Percentiles rank a stretch among this genome's conserved stretches.
phyloP scores from a whole-genome alignment of 2,797 vertebrate genomes.

The Cetoscarus ocellatus region DNA sequence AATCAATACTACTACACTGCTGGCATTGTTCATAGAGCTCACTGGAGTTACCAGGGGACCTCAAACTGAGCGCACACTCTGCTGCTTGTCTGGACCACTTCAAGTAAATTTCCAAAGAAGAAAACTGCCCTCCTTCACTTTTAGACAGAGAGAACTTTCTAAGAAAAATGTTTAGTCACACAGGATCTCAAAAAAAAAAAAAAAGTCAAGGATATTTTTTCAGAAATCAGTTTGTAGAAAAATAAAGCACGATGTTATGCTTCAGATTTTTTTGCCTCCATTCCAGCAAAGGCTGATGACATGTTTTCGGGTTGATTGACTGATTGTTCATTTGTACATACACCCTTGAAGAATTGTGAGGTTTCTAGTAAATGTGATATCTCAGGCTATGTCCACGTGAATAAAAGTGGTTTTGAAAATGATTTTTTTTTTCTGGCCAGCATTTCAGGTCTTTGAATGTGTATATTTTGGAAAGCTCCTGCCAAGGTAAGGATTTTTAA shows the following conservation, averaged over 20 bases:
- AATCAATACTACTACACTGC: slow-evolving; percentile 64
- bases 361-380: too few species aligned
- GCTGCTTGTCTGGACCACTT: slow-evolving; percentile 52
- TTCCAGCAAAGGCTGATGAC: not conserved
- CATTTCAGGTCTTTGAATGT: too few species aligned
- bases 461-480: too few species aligned
- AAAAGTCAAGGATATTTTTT: slow-evolving; percentile 23
- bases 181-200: slow-evolving; percentile 44
- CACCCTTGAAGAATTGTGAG: too few species aligned
- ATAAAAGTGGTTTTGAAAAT: too few species aligned
- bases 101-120: slow-evolving; percentile 54
- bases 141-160: slow-evolving; percentile 43
- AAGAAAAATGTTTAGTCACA: slow-evolving; percentile 31
- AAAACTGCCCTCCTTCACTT: slow-evolving; percentile 51
- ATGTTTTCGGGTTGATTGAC: too few species aligned
- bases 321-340: too few species aligned
- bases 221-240: slow-evolving; percentile 19
- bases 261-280: slow-evolving; percentile 11
- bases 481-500: too few species aligned
- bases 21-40: slow-evolving; percentile 62
- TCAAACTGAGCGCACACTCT: slow-evolving; percentile 40
- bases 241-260: not conserved
- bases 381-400: too few species aligned
- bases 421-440: too few species aligned
- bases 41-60: slow-evolving; percentile 56